Conservation (phyloP, 2,113 vertebrate species). For the Megaceryle maxima region DNA sequence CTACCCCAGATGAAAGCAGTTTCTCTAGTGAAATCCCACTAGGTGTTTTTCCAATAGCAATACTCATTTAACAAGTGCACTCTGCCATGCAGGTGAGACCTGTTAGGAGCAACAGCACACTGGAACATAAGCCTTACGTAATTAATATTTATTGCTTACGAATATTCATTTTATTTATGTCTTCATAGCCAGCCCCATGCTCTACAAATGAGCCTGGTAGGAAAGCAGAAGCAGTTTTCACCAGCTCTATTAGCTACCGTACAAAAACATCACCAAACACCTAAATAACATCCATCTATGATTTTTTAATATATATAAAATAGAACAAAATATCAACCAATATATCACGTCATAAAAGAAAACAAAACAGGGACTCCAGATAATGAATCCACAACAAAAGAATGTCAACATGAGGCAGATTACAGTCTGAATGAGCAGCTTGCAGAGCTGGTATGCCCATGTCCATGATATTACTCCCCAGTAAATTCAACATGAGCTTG, state of each 20-base stretch:
- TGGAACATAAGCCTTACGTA: conserved; percentile 63
- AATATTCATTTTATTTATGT: conserved; percentile 76
- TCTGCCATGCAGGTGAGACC: conserved; percentile 73
- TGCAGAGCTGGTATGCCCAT: background rate
- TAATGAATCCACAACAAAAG: background rate
- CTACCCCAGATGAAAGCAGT: conserved; percentile 55
- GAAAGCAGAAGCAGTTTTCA: conserved; percentile 57
- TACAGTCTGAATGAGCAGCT: background rate
- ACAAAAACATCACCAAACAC: background rate
- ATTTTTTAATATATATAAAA: background rate
- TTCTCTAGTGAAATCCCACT: conserved; percentile 72
- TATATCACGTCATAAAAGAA: background rate
- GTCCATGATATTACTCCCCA: background rate
- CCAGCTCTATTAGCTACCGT: background rate
- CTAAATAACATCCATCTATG: background rate
- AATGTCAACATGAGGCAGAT: background rate
- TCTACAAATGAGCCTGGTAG: conserved; percentile 11
- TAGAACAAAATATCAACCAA: background rate
- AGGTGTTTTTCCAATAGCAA: conserved; percentile 69
- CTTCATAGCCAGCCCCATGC: conserved; percentile 48
- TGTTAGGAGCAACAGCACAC: conserved; percentile 64
- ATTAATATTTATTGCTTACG: conserved; percentile 77
- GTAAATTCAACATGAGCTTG: background rate
- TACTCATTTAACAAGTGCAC: conserved; percentile 76
- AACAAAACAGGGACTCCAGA: background rate